These are phyloP conservation scores for Peromyscus leucopus DNA, from an alignment of 2,113 vertebrate species.

Conservation along the genomic window DNA sequence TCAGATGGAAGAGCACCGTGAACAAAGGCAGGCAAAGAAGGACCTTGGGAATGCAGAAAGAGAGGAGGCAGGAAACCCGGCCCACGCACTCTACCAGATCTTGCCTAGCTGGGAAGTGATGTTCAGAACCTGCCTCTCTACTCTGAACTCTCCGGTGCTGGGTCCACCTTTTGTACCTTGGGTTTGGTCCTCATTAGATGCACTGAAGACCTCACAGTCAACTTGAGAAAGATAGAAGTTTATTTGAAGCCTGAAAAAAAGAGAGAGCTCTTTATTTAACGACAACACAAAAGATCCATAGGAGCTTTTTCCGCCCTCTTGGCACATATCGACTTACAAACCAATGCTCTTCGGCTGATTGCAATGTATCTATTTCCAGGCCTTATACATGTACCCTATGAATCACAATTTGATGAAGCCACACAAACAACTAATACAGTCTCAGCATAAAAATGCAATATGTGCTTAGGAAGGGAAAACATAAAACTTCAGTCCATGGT, in stretches of 20 bases:
- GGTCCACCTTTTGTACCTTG: background rate
- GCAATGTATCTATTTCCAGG: conserved; percentile 69
- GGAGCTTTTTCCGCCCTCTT: background rate
- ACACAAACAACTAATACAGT: conserved; percentile 74
- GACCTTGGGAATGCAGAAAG: background rate
- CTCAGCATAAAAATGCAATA: conserved; percentile 73
- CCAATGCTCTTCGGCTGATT: conserved; percentile 6
- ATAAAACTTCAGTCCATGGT: conserved; percentile 72
- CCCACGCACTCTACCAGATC: background rate
- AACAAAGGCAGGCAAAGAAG: conserved; percentile 5
- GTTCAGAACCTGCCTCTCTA: background rate
- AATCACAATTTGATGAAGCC: conserved; percentile 76
- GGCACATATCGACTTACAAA: conserved; percentile 74
- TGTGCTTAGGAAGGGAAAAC: conserved; percentile 75
- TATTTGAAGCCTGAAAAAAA: conserved; percentile 67
- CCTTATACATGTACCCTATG: conserved; percentile 47
- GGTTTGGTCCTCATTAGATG: conserved; percentile 30
- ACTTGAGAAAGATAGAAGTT: conserved; percentile 70
- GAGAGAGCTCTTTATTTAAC: conserved; percentile 73
- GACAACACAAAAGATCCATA: conserved; percentile 54
- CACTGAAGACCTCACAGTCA: conserved; percentile 37
- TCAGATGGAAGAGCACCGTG: background rate
- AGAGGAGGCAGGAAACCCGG: background rate
- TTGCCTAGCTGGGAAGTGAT: background rate
- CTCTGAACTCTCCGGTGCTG: background rate